Base-by-base conservation (phyloP, 2,113 vertebrate genomes). In the Pelodiscus sinensis region DNA sequence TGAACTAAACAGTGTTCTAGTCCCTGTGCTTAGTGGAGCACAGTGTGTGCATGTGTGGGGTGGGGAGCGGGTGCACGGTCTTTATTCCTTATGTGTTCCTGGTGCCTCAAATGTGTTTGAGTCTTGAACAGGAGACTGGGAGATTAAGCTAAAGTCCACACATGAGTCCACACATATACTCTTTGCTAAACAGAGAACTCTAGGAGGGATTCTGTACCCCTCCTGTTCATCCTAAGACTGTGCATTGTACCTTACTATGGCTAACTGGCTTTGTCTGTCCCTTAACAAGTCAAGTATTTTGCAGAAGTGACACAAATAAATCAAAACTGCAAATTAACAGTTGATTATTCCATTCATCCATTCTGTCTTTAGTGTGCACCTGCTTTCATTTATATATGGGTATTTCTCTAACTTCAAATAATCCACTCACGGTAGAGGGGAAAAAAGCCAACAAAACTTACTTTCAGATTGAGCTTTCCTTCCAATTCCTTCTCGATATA, bases 401-500 rank as follows among this genome's bases (percentile, higher is more conserved):
- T 35, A 19, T 35, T 71, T 71, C 65, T 35, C 65, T 35, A 21
- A 71, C 18, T 19, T 35, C 65, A 21, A 35, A 71, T 21, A 71
- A 71, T 2, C n/a, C 18, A 38, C 71, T 24, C 38, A 44, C 12
- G 44, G 21, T 13, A 44, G 38, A 19, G 6, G 35, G 44, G 25
- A 25, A 4, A 13, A 1, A 65, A 65, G 29, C 31, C 13, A 77
- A 35, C 65, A 71, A 44, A 77, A 77, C 73, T 77, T 77, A 77
- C 73, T 7, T 77, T 77, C 38, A 8, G 38, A 12, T 9, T 2
- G 5, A 38, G 38, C 9, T 8, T 3, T 2, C 1, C 4, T n/a
- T 21, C 2, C 13, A 77, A 1, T 12, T 12, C 1, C 7, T 2
- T 44, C 35, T 15, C 11, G 38, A 77, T 50, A 44, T 14, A 0